Evolutionary conservation across 2,113 vertebrate genomes (phyloP), one percentile per base, ranked within the genome.

Genomic region (Furnarius figulus): DNA sequence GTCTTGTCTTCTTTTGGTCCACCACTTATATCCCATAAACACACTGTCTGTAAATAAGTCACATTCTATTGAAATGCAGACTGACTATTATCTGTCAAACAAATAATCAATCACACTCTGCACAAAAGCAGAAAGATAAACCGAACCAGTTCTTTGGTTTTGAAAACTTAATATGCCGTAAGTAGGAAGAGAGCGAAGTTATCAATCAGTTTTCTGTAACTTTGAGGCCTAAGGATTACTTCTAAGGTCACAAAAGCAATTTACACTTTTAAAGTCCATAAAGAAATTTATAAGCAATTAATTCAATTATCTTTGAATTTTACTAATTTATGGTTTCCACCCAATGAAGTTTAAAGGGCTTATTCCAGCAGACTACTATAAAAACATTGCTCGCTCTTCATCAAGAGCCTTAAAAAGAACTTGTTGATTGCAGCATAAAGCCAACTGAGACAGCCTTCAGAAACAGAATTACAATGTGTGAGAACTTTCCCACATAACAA

Each of bases 1-100:
- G 98, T 96, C 97, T 99, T 99, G 79, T 99, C 98, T 96, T 99
- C 99, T 94, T 99, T 99, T 67, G 99, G 98, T 82, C 97, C 98
- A 30, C 97, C 98, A 35, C 98, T 99, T 49, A 99, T 97, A 96
- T 99, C 99, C 99, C 99, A 99, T 31, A 99, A 97, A 95, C 99
- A 99, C 93, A 99, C 99, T 5, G 98, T 99, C 99, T 99, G 93
- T 12, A 96, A 85, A 53, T 19, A 90, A 83, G n/a, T 65, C 46
- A 42, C 72, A 78, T 46, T 73, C 18, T 31, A 49, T 8, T 58
- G 37, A 82, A 78, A 75, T 2, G 2, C 5, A 3, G 37, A 46
- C 35, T 35, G 31, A 70, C 7, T 61, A 33, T 49, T 20, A 40
- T 27, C 19, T 85, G 81, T 58, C 73, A 77, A 89, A 75, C 17